Evolutionary conservation across 2,113 vertebrate genomes (phyloP).

Genomic region (Paralichthys olivaceus): DNA sequence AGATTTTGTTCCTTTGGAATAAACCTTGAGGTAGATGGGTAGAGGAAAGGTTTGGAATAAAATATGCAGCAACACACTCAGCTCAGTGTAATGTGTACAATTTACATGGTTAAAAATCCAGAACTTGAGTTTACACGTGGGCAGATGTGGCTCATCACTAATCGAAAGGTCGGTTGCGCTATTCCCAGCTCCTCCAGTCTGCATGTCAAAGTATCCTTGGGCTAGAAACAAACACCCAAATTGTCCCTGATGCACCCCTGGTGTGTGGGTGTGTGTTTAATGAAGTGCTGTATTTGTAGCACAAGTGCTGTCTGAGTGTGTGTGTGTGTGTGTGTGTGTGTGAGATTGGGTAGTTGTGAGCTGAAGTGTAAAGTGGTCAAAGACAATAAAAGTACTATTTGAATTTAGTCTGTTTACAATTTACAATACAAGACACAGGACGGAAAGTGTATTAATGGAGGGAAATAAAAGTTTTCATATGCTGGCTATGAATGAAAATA

Average conservation of each 20-base stretch:
- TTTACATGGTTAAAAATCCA: background rate
- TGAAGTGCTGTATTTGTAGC: background rate
- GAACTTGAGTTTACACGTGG: background rate
- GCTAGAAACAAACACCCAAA: background rate
- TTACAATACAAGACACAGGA: background rate
- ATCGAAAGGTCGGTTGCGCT: background rate
- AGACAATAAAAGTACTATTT: too few relatives aligned
- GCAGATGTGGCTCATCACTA: background rate
- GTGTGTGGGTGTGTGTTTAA: background rate
- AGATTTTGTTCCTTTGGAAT: slow-evolving; percentile 5
- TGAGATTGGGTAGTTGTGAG: background rate
- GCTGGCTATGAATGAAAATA: background rate
- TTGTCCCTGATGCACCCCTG: too few relatives aligned
- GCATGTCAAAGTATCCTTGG: background rate
- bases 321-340: background rate
- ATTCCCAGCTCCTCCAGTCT: background rate
- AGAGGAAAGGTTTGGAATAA: background rate
- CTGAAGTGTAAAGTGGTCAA: background rate
- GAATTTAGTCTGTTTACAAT: background rate
- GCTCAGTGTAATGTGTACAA: background rate
- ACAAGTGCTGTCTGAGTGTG: background rate
- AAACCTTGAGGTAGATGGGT: background rate
- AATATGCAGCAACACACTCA: background rate
- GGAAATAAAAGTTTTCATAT: background rate
- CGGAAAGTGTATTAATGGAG: background rate